A percentile compares a stretch with the other conserved stretches of the same genome.
Conservation (phyloP, 2,888 invertebrate genomes). For the Noctua fimbriata region DNA sequence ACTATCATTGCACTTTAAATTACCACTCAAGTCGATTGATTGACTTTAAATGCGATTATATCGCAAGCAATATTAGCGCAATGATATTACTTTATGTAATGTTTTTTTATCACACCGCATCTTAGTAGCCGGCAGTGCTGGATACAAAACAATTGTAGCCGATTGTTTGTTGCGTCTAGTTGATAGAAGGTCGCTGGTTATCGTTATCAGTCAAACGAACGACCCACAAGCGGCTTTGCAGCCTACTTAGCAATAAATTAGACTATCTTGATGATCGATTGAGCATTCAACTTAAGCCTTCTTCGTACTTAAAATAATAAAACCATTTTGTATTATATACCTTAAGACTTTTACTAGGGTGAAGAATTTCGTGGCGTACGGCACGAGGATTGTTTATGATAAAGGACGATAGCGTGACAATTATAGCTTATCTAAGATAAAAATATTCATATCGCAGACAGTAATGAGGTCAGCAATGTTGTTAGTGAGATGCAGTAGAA, state of each 20-base stretch:
- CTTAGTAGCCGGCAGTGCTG: constrained; percentile 27
- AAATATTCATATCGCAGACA: constrained; percentile 40
- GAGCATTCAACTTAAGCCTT: constrained; percentile 26
- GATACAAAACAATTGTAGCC: constrained; percentile 43
- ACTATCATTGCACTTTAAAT: constrained; percentile 36
- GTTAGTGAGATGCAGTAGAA: constrained; percentile 24
- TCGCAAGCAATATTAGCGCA: constrained; percentile 18
- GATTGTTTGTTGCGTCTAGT: constrained; percentile 54
- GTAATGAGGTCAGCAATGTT: constrained; percentile 51
- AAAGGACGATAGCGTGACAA: constrained; percentile 33
- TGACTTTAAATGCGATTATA: constrained; percentile 24
- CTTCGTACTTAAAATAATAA: constrained; percentile 11
- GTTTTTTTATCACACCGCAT: constrained; percentile 29
- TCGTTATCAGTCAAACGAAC: constrained; percentile 62
- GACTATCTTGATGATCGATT: constrained; percentile 61
- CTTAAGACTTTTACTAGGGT: constrained; percentile 4
- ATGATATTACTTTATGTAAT: constrained; percentile 35
- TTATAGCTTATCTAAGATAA: constrained; percentile 58
- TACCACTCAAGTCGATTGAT: constrained; percentile 29
- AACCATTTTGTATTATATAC: constrained; percentile 1
- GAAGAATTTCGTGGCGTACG: neutral
- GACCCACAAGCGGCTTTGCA: constrained; percentile 49
- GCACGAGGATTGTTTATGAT: constrained; percentile 17
- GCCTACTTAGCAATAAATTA: constrained; percentile 48
- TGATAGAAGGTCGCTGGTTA: constrained; percentile 54